Percentiles rank a stretch among this genome's conserved stretches.
These are phyloP conservation scores for Petrolisthes cinctipes DNA, from an alignment of 2,888 invertebrate species.

Conservation along the genomic window DNA sequence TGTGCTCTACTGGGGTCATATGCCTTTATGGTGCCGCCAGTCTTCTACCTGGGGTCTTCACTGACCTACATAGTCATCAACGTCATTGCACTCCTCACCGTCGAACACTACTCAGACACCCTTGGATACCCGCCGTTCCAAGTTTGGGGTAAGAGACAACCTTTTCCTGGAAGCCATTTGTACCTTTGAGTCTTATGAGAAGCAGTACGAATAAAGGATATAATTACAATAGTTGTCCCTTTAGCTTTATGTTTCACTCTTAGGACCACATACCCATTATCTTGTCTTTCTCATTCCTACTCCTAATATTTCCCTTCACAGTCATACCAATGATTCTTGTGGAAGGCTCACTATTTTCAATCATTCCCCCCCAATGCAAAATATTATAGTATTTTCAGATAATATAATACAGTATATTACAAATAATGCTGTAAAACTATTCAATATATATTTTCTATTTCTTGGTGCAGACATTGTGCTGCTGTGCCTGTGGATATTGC, in stretches of 20 bases:
- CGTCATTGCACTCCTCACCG: constrained; percentile 54
- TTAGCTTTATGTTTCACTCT: background rate
- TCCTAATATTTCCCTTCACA: too few species aligned
- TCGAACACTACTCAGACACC: constrained; percentile 52
- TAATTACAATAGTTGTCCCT: too few species aligned
- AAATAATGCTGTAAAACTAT: background rate
- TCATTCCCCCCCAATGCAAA: too few species aligned
- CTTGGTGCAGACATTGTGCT: constrained; percentile 75
- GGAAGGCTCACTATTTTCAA: too few species aligned
- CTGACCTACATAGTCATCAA: constrained; percentile 64
- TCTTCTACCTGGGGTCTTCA: constrained; percentile 63
- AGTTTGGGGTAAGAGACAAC: constrained; percentile 52
- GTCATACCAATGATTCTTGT: too few species aligned
- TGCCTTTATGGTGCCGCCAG: constrained; percentile 58
- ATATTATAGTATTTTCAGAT: background rate
- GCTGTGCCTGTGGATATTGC: constrained; percentile 73
- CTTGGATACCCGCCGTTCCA: constrained; percentile 65
- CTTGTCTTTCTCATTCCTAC: too few species aligned
- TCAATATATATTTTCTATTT: constrained; percentile 9
- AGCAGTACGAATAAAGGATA: too few species aligned
- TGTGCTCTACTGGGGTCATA: constrained; percentile 62
- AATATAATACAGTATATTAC: background rate
- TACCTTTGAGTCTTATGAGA: too few species aligned
- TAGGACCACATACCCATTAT: too few species aligned
- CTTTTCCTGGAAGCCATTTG: too few species aligned